Conservation (phyloP, 2,888 invertebrate species). For the Limnephilus marmoratus region DNA sequence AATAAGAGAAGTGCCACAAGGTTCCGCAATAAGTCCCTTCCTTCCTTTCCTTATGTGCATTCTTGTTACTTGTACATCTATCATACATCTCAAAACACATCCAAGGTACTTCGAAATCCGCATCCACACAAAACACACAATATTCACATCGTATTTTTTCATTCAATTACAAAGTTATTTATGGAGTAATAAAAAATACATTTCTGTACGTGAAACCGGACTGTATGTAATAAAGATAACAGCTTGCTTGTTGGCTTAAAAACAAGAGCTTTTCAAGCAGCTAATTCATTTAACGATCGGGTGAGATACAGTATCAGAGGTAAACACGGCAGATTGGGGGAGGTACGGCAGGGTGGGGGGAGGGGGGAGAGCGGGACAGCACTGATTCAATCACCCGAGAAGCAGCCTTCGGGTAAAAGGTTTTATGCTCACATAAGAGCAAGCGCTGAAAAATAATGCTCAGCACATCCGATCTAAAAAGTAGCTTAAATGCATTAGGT, state of each 20-base stretch:
- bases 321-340: background rate
- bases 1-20: too few species aligned
- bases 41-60: too few species aligned
- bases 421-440: constrained; percentile 16
- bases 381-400: constrained; percentile 51
- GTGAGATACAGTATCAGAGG: background rate
- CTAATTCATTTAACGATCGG: background rate
- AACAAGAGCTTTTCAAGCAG: background rate
- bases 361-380: background rate
- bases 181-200: background rate
- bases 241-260: background rate
- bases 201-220: background rate
- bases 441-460: background rate
- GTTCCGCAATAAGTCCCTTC: too few species aligned
- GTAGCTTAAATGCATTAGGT: background rate
- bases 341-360: background rate
- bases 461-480: background rate
- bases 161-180: background rate
- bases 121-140: too few species aligned
- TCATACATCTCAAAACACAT: too few species aligned
- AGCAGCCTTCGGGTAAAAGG: constrained; percentile 46
- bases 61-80: too few species aligned
- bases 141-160: too few species aligned
- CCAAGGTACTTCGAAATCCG: too few species aligned
- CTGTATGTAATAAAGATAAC: background rate